Evolutionary conservation across 2,888 invertebrate species (phyloP).

Genomic region (Hyposoter dolosus): DNA sequence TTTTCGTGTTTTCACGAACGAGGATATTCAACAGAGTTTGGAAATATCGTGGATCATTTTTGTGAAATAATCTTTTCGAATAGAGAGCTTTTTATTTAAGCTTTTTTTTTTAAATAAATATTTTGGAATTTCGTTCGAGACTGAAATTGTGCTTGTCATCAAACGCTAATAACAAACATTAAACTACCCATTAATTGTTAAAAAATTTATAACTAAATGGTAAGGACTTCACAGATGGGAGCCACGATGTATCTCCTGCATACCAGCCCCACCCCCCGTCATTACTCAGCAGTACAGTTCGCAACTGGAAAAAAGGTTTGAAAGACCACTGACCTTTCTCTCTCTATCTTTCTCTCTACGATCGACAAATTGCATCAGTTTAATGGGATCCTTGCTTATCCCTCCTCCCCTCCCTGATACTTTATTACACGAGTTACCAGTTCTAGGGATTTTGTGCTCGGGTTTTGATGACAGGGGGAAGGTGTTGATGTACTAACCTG

Average conservation of each 20-base stretch:
- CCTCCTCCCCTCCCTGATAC: conserved; percentile 41
- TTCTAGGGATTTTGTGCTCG: conserved; percentile 65
- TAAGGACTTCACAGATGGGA: conserved; percentile 83
- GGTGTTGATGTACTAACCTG: conserved; percentile 65
- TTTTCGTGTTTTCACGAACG: neutral
- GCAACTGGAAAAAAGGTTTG: conserved; percentile 84
- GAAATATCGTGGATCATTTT: neutral
- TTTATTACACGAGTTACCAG: conserved; percentile 69
- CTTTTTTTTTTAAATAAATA: too few species aligned
- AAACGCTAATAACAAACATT: conserved; percentile 36
- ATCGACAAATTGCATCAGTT: conserved; percentile 62
- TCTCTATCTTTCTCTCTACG: conserved; percentile 43
- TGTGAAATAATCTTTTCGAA: neutral
- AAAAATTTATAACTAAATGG: conserved; percentile 81
- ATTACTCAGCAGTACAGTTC: conserved; percentile 82
- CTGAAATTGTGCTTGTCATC: neutral
- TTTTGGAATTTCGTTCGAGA: neutral
- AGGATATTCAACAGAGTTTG: neutral
- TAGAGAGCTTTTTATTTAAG: too few species aligned
- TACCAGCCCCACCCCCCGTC: conserved; percentile 83
- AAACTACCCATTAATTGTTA: conserved; percentile 61
- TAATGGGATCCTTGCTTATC: conserved; percentile 60
- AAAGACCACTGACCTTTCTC: conserved; percentile 69
- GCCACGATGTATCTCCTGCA: conserved; percentile 82
- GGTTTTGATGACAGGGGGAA: conserved; percentile 72